Evolutionary conservation across 2,888 invertebrate species (phyloP).

Genomic region (Nemotelus pantherinus): DNA sequence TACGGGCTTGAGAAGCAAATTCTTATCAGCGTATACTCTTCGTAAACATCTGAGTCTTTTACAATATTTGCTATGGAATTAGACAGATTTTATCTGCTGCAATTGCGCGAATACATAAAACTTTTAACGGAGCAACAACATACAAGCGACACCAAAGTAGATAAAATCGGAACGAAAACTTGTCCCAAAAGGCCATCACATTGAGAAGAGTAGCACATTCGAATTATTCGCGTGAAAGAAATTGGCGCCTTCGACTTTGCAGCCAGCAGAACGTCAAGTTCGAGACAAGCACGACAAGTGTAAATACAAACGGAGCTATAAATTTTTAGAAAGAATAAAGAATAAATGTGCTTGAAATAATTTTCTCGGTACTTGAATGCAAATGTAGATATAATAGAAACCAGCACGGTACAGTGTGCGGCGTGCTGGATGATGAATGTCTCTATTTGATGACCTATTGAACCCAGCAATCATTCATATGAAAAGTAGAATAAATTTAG

Average conservation of each 20-base stretch:
- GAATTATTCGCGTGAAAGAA: background rate
- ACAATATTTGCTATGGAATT: background rate
- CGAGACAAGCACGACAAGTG: no score
- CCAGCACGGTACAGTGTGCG: no score
- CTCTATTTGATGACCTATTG: constrained; percentile 34
- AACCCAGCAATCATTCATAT: constrained; percentile 19
- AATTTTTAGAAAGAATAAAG: no score
- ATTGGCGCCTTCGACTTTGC: constrained; percentile 23
- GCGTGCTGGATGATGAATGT: background rate
- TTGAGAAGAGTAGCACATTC: no score
- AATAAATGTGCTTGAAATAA: no score
- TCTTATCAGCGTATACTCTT: background rate
- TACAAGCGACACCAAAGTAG: background rate
- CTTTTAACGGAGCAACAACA: constrained; percentile 24
- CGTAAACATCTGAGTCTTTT: background rate
- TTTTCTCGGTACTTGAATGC: no score
- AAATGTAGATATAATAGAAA: no score
- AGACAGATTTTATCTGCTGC: constrained; percentile 8
- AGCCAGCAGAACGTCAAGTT: background rate
- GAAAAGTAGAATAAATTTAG: constrained; percentile 17
- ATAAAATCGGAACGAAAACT: background rate
- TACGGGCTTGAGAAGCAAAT: background rate
- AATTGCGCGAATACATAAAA: constrained; percentile 30
- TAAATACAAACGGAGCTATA: no score
- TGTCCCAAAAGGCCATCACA: background rate